Base-by-base conservation (phyloP, 2,797 vertebrate genomes). In the Coregonus suidteri region DNA sequence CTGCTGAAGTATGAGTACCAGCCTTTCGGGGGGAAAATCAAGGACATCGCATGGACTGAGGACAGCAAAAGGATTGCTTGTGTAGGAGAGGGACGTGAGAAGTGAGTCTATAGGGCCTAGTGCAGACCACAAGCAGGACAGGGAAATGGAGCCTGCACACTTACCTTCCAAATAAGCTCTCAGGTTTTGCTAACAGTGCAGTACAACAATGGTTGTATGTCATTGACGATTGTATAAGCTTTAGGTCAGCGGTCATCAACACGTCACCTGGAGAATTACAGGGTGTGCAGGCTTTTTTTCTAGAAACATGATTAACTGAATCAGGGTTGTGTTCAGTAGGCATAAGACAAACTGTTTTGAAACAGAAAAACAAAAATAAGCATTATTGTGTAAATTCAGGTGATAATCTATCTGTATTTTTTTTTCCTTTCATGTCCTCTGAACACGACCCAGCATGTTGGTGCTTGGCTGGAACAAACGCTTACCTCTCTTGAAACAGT, bases 31-130 rank as follows among this genome's bases (percentile, higher is more conserved):
- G 98, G 98, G 77, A 96, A 89, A 88, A 90, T 99, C 87, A 98
- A 97, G 91, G 98, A 99, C 88, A 96, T 99, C 62, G 94, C 97
- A 7, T 99, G 98, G 98, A 98, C 98, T 0, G 96, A 96, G 88
- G 98, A 99, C 81, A 99, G 95, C 92, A 97, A 98, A 90, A 96
- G 97, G 88, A 91, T 99, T 65, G 97, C 97, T 1, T 95, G 95
- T 69, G 98, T 98, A 76, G 98, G 98, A 13, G 97, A 98, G 41
- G 98, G 97, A 81, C 91, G 97, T 79, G 97, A 97, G 83, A 99
- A 96, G 98, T 99, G 88, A 97, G 97, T 95, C 9, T 66, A 14
- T 56, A 16, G 52, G 15, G 15, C 51, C 70, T 30, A 13, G 62
- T 30, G 20, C 25, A 62, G 56, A n/a, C 56, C 20, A 4, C 20